Percentiles rank a stretch among this genome's conserved stretches.
phyloP scores from a whole-genome alignment of 2,888 invertebrate genomes.

The Cryptophagus acutangulus region DNA sequence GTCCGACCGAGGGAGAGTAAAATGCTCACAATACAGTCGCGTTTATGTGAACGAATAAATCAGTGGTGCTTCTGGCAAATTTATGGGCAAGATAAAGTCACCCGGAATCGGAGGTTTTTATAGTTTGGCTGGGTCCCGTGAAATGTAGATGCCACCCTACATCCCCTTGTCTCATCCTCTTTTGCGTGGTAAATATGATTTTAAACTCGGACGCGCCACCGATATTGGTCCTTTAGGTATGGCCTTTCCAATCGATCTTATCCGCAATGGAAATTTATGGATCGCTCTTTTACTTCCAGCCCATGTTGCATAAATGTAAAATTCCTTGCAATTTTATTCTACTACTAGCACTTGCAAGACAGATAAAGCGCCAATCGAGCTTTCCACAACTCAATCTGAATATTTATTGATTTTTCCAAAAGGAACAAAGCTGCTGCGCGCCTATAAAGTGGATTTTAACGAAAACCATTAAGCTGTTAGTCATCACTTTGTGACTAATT shows the following conservation, averaged over 20 bases:
- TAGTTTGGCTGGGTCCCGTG: conserved; percentile 45
- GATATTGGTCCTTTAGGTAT: conserved; percentile 44
- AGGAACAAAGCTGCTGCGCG: too few relatives aligned
- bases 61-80: conserved; percentile 51
- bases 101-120: conserved; percentile 50
- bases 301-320: too few relatives aligned
- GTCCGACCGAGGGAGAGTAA: conserved; percentile 14
- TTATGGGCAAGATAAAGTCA: conserved; percentile 51
- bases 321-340: too few relatives aligned
- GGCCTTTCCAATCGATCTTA: conserved; percentile 41
- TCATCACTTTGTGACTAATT: conserved; percentile 24
- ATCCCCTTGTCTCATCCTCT: conserved; percentile 17
- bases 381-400: too few relatives aligned
- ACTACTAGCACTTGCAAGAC: too few relatives aligned
- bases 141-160: conserved; percentile 47
- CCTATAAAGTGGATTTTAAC: too few relatives aligned
- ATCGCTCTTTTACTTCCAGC: conserved; percentile 30
- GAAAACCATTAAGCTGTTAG: conserved; percentile 20
- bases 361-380: too few relatives aligned
- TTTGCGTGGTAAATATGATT: conserved; percentile 44
- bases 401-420: too few relatives aligned
- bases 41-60: conserved; percentile 51
- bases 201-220: conserved; percentile 42
- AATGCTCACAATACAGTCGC: conserved; percentile 30
- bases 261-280: conserved; percentile 37